phyloP scores from a whole-genome alignment of 2,797 vertebrate species.

The Sebastes melanostomus region DNA sequence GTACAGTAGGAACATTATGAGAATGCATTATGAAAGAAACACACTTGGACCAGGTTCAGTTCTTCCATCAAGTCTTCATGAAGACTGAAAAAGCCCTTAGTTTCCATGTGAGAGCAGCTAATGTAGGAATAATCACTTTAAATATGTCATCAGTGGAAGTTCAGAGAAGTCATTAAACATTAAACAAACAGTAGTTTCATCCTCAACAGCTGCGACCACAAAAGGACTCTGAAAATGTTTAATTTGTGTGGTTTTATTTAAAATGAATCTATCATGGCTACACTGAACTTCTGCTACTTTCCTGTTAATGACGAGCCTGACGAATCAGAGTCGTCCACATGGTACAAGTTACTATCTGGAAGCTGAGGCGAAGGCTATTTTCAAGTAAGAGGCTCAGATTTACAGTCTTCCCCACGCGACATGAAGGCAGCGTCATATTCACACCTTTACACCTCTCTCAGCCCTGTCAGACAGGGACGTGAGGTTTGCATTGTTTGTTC shows the following conservation, averaged over 20 bases:
- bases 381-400: slow-evolving; percentile 47
- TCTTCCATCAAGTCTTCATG: not conserved
- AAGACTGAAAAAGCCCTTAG: not conserved
- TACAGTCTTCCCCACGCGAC: slow-evolving; percentile 3
- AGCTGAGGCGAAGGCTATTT: slow-evolving; percentile 24
- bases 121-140: not conserved
- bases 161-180: not conserved
- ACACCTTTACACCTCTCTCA: not conserved
- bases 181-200: too few relatives aligned
- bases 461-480: not conserved
- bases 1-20: not conserved
- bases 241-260: slow-evolving; percentile 25
- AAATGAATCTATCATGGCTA: slow-evolving; percentile 26
- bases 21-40: not conserved
- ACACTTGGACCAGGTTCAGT: not conserved
- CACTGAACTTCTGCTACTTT: slow-evolving; percentile 31
- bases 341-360: not conserved
- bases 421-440: not conserved
- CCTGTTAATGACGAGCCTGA: not conserved
- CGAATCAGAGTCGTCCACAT: not conserved
- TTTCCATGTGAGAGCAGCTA: not conserved
- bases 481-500: not conserved
- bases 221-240: not conserved
- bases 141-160: not conserved
- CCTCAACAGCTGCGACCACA: not conserved